Base-by-base conservation (phyloP, 2,113 vertebrate genomes). In the Gyps fulvus region DNA sequence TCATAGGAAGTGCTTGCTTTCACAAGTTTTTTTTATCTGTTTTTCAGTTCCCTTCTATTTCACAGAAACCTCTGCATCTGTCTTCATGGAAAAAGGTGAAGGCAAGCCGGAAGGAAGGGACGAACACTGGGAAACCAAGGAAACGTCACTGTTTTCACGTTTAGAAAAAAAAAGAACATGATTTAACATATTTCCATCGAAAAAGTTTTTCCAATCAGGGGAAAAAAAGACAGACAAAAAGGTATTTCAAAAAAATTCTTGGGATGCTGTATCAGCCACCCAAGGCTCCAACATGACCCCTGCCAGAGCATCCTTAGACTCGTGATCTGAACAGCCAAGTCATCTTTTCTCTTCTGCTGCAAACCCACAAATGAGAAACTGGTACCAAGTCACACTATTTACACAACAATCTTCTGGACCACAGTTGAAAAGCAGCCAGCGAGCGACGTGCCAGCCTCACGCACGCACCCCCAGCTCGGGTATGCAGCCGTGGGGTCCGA, bases 401-500 rank as follows among this genome's bases (percentile, higher is more conserved):
- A 29, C 11, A 25, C 12, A 16, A 52, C 52, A 83, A 31, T 18
- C 36, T 73, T 32, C 32, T 20, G 49, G 19, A 20, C 32, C 10
- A 16, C 31, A 38, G 55, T 4, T 70, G 55, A 66, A 50, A 54
- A 47, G 26, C 8, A 76, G 29, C 4, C 61, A 26, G 29, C 3
- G 50, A 26, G 16, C 0, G 1, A 36, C 3, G 16, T 16, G 29
- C 42, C 73, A 85, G 47, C 26, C 43, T 26, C 27, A 27, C 4
- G 17, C 40, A 57, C 2, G 4, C 9, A 27, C 2, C 22, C 17
- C 34, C 49, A 55, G 38, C 6, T 5, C 1, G 0, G 0, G 4
- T 2, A 25, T 1, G 26, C 5, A 3, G 17, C 10, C 3, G 0
- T 2, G 6, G 40, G 34, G 6, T 40, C 80, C 4, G 21, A 58